Percentiles rank a stretch among this genome's conserved stretches.
Evolutionary conservation across 2,797 vertebrate genomes (phyloP).

Genomic region (Fistularia commersonii): DNA sequence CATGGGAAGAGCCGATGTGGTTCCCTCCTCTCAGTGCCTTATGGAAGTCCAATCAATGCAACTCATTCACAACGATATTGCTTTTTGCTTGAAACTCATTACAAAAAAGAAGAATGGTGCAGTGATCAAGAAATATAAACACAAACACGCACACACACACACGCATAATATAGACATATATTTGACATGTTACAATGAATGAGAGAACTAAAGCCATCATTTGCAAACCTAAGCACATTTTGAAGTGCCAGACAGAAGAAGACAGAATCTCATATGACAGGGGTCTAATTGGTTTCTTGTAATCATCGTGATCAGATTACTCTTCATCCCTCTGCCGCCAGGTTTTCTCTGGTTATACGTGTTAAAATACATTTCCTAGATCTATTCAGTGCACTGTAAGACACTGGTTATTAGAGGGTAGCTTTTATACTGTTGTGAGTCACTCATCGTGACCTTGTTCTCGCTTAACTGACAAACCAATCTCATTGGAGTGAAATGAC

Average conservation of each 20-base stretch:
- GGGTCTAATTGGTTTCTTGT: conserved; percentile 69
- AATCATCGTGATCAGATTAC: conserved; percentile 61
- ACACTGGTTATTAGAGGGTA: conserved; percentile 62
- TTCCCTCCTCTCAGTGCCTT: conserved; percentile 99
- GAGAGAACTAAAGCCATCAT: conserved; percentile 93
- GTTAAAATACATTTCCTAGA: conserved; percentile 65
- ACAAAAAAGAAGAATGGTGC: conserved; percentile 67
- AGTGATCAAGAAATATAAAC: conserved; percentile 55
- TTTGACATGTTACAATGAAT: conserved; percentile 60
- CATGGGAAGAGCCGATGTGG: conserved; percentile 81
- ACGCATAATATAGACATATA: conserved; percentile 59
- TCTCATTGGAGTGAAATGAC: conserved; percentile 48
- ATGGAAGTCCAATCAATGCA: conserved; percentile 97
- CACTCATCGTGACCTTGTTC: conserved; percentile 57
- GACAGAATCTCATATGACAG: conserved; percentile 51
- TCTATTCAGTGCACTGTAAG: conserved; percentile 63
- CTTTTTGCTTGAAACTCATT: conserved; percentile 87
- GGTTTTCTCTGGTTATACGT: conserved; percentile 66
- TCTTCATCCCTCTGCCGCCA: conserved; percentile 67
- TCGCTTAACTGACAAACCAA: conserved; percentile 48
- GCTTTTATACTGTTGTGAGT: conserved; percentile 68
- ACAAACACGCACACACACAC: conserved; percentile 54
- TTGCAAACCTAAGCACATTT: conserved; percentile 95
- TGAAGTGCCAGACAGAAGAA: conserved; percentile 74
- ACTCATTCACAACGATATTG: conserved; percentile 90